Conservation (phyloP, 2,888 invertebrate species). For the Ichneumon xanthorius region DNA sequence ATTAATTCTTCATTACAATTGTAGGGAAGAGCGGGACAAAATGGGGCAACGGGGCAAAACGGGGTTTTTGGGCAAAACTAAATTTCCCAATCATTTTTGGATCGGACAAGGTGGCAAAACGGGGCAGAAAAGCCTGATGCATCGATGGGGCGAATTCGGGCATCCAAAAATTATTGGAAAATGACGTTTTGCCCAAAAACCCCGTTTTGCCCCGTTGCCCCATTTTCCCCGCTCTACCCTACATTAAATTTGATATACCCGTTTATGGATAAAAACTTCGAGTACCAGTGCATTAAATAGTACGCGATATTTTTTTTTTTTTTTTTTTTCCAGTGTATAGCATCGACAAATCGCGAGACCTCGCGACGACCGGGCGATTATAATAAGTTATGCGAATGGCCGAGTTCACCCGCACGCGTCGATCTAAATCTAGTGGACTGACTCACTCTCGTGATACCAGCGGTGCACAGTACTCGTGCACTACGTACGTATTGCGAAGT, state of each 20-base stretch:
- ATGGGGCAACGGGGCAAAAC: no score
- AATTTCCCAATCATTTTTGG: no score
- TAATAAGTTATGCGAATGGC: constrained; percentile 16
- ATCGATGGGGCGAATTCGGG: no score
- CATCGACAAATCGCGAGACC: constrained; percentile 29
- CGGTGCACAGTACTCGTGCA: constrained; percentile 4
- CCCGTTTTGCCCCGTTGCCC: no score
- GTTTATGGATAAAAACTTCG: background rate
- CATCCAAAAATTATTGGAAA: no score
- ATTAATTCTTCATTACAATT: background rate
- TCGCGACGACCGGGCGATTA: constrained; percentile 32
- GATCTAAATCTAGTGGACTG: constrained; percentile 41
- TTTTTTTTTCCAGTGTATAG: background rate
- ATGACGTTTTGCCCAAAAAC: no score
- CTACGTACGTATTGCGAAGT: background rate
- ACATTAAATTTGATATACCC: background rate
- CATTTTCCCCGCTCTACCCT: no score
- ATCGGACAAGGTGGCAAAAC: no score
- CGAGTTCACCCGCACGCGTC: constrained; percentile 17
- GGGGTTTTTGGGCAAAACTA: no score
- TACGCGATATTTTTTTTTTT: background rate
- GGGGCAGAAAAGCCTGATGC: no score
- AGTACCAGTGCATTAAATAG: background rate
- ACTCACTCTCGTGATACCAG: constrained; percentile 39
- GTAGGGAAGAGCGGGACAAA: no score